Conservation (phyloP, 2,888 invertebrate genomes). For the Hydrotaea cyrtoneurina region DNA sequence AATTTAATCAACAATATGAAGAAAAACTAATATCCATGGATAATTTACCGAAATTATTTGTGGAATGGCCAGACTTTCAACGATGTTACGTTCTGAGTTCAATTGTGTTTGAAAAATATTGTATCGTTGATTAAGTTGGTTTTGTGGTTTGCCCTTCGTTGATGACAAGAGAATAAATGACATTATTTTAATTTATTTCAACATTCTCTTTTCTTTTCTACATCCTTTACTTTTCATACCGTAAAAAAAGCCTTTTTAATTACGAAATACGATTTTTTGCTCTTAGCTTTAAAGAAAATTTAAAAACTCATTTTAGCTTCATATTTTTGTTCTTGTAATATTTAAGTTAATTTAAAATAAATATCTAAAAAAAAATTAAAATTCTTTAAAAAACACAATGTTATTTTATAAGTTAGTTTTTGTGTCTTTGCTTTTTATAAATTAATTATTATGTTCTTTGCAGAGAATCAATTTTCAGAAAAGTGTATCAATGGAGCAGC, state of each 20-base stretch:
- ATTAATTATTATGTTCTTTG: slow-evolving; percentile 16
- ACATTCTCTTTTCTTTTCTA: no score
- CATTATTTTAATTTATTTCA: no score
- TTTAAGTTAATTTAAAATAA: slow-evolving; percentile 57
- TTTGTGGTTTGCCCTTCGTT: no score
- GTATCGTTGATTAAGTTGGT: no score
- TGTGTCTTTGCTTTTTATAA: not conserved
- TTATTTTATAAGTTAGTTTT: slow-evolving; percentile 25
- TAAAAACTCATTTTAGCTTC: slow-evolving; percentile 48
- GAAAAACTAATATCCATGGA: not conserved
- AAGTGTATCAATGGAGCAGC: slow-evolving; percentile 9
- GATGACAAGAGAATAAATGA: no score
- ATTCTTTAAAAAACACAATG: not conserved
- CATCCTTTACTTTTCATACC: no score
- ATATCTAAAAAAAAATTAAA: slow-evolving; percentile 38
- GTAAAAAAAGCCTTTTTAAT: slow-evolving; percentile 14
- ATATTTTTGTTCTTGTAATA: slow-evolving; percentile 50
- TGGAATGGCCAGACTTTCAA: not conserved
- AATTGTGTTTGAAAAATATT: not conserved
- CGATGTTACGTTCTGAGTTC: not conserved
- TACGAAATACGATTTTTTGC: slow-evolving; percentile 19
- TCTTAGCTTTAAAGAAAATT: slow-evolving; percentile 51
- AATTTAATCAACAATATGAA: not conserved
- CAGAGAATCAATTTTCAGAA: slow-evolving; percentile 2
- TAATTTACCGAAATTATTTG: not conserved